Conservation (phyloP, 2,797 vertebrate species). For the Nyctalus aviator region DNA sequence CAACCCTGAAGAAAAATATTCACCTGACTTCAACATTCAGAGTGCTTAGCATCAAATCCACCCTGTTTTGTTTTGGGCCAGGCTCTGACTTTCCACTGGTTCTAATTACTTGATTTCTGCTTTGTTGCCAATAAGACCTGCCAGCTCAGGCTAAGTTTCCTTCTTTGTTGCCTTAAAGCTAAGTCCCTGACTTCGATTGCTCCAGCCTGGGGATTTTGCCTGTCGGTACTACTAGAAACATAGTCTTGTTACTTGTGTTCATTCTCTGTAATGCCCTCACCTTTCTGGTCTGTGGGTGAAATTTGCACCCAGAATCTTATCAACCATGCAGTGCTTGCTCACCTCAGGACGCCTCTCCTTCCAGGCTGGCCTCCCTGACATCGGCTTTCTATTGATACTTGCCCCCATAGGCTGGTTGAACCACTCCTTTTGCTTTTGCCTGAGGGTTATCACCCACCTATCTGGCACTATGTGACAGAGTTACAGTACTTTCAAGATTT, state of each 20-base stretch:
- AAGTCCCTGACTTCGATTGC: not conserved
- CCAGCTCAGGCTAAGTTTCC: not conserved
- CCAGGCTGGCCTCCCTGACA: not conserved
- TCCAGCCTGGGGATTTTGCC: not conserved
- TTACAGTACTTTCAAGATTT: not conserved
- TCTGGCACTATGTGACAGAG: not conserved
- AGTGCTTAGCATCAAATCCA: not conserved
- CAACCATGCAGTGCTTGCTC: fast-evolving
- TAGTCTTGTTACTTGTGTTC: not conserved
- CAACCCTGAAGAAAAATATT: not conserved
- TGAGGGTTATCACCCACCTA: not conserved
- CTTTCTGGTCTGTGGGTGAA: not conserved
- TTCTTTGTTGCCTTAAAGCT: not conserved
- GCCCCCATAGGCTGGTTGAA: fast-evolving
- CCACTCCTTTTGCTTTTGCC: not conserved
- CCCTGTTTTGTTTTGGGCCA: fast-evolving
- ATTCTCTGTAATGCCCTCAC: not conserved
- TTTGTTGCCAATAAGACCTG: not conserved
- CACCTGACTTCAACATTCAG: not conserved
- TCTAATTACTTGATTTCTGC: not conserved
- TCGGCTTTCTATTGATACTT: not conserved
- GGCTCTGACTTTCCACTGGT: not conserved
- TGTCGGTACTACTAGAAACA: not conserved
- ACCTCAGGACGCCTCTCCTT: not conserved
- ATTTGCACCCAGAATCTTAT: not conserved